phyloP scores from a whole-genome alignment of 2,888 invertebrate species.

The Epicampocera succincta region DNA sequence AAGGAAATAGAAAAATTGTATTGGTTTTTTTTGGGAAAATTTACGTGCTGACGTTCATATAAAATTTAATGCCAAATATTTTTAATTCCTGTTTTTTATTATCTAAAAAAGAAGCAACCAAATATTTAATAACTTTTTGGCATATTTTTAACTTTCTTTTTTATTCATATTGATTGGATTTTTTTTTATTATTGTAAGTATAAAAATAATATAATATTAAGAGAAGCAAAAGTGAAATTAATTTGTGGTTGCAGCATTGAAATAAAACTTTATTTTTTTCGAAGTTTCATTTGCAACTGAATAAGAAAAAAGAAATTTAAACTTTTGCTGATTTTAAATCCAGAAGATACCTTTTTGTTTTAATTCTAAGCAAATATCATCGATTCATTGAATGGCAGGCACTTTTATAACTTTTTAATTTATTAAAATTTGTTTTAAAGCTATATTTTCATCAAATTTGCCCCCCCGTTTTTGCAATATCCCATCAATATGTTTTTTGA shows the following conservation, averaged over 20 bases:
- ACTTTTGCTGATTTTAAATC: too few relatives aligned
- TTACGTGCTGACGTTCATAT: conserved; percentile 55
- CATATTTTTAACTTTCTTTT: conserved; percentile 8
- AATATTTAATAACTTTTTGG: conserved; percentile 33
- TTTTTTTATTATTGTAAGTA: background rate
- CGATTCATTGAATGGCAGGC: too few relatives aligned
- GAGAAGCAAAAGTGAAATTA: background rate
- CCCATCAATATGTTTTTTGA: too few relatives aligned
- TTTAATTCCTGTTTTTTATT: background rate
- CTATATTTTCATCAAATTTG: too few relatives aligned
- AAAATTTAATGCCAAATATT: conserved; percentile 57
- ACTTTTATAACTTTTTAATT: too few relatives aligned
- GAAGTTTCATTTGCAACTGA: too few relatives aligned
- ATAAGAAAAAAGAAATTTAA: too few relatives aligned
- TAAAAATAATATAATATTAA: background rate
- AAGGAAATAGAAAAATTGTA: background rate
- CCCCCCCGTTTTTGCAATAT: too few relatives aligned
- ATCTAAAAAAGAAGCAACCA: background rate
- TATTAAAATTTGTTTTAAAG: too few relatives aligned
- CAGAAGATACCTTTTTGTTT: too few relatives aligned
- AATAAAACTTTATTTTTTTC: too few relatives aligned
- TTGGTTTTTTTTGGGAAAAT: conserved; percentile 31
- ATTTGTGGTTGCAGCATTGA: background rate
- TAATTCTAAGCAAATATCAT: too few relatives aligned
- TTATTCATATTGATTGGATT: background rate